Percentiles rank a stretch among this genome's conserved stretches.
phyloP scores from a whole-genome alignment of 2,888 invertebrate genomes.

The Xestia rhomboidea region DNA sequence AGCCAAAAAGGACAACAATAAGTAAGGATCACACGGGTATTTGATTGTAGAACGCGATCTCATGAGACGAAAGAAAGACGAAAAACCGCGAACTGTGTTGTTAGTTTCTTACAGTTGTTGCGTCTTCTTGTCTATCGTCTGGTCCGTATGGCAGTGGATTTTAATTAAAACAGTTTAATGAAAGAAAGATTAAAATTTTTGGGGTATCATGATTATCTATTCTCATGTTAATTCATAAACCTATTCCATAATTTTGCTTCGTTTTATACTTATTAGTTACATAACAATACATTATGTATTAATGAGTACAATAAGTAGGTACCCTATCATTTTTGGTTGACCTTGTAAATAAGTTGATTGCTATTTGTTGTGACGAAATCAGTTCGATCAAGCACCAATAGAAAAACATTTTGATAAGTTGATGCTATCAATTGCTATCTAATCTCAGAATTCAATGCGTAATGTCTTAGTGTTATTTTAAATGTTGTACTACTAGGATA shows the following conservation, averaged over 20 bases:
- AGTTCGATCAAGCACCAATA: conserved; percentile 72
- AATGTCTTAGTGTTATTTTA: conserved; percentile 87
- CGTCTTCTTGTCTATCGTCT: conserved; percentile 21
- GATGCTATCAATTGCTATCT: conserved; percentile 85
- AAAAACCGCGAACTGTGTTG: conserved; percentile 37
- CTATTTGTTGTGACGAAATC: conserved; percentile 69
- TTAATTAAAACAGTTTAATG: background rate
- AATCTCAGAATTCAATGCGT: conserved; percentile 81
- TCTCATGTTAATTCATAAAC: conserved; percentile 18
- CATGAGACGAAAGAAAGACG: conserved; percentile 5
- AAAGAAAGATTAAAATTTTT: background rate
- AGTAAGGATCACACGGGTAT: background rate
- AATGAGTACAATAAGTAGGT: conserved; percentile 39
- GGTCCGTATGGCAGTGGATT: conserved; percentile 1
- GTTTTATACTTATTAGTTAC: conserved; percentile 3
- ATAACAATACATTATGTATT: conserved; percentile 23
- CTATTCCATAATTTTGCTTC: conserved; percentile 25
- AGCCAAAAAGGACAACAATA: conserved; percentile 19
- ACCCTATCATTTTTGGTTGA: conserved; percentile 57
- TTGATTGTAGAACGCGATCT: conserved; percentile 16
- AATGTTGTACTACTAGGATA: conserved; percentile 78
- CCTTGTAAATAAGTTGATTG: conserved; percentile 70
- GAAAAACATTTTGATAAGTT: conserved; percentile 82
- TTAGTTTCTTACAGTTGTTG: conserved; percentile 22
- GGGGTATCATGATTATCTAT: conserved; percentile 16